Conservation (phyloP, 2,888 invertebrate genomes). For the Ichneumoninae sp. region DNA sequence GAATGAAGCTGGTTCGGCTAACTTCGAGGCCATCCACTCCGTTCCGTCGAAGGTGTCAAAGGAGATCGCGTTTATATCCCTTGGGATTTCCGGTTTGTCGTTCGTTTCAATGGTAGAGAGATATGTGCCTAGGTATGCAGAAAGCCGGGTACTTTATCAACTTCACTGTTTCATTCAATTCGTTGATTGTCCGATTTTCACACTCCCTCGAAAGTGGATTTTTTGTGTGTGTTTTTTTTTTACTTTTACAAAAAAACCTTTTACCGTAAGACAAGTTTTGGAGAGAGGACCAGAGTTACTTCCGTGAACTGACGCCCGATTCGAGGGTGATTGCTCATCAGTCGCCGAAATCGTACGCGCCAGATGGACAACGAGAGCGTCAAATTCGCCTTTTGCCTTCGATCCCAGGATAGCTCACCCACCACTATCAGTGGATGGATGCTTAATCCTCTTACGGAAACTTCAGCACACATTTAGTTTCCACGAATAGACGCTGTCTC, state of each 20-base stretch:
- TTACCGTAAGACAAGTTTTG: background rate
- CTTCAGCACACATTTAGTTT: slow-evolving; percentile 53
- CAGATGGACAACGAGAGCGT: slow-evolving; percentile 27
- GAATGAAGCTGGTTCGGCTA: background rate
- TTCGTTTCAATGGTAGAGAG: slow-evolving; percentile 1
- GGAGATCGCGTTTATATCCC: slow-evolving; percentile 9
- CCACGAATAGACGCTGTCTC: slow-evolving; percentile 48
- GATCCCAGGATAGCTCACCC: slow-evolving; percentile 22
- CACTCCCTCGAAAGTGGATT: background rate
- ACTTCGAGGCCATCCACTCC: background rate
- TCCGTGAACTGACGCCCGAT: background rate
- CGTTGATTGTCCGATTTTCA: background rate
- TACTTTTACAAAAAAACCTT: background rate
- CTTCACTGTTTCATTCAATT: background rate
- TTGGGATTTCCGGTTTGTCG: background rate
- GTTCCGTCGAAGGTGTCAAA: background rate
- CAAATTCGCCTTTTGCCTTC: slow-evolving; percentile 36
- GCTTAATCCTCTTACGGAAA: slow-evolving; percentile 63
- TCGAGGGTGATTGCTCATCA: slow-evolving; percentile 8
- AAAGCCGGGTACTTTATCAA: background rate
- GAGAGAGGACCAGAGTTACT: background rate
- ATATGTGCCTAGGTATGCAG: background rate
- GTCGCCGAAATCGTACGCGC: slow-evolving; percentile 12
- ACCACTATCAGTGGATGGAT: slow-evolving; percentile 49
- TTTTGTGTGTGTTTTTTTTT: background rate